Base-by-base conservation (phyloP, 2,797 vertebrate genomes). In the Sylvia borin region DNA sequence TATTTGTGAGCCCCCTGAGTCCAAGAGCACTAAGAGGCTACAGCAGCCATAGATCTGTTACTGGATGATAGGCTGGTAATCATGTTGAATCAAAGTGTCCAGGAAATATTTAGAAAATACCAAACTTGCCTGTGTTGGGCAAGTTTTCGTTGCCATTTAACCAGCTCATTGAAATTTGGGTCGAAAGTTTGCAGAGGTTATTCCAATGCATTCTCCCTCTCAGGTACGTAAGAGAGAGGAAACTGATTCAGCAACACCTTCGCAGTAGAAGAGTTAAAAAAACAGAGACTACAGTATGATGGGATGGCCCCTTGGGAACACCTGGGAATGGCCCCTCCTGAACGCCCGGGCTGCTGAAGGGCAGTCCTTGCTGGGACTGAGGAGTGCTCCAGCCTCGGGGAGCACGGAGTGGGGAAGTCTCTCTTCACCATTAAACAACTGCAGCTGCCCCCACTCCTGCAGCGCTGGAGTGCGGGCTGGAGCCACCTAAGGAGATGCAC, bases 221-320 rank as follows among this genome's bases (percentile, higher is more conserved):
- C 87, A 99, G 99, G 95, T 99, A 98, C 85, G n/a, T 80, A 3
- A 95, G 96, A 15, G 98, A 98, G 92, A 98, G 98, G 79, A 92
- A 34, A 11, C n/a, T 98, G 66, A 96, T 99, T 27, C 45, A 60
- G n/a, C 97, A 97, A 18, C 97, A 96, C 61, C 96, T 99, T 79
- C 96, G 3, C 47, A 95, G 78, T 65, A 98, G 98, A 91, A 71
- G 68, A 16, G 58, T 71, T 4, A 93, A 95, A 86, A 98, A 97
- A 93, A 98, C 98, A 18, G 99, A 99, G 96, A 99, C 99, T 4
- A 98, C 97, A 0, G 98, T 99, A 16, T 99, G 97, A 97, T 12
- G 55, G 14, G 29, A 14, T 0, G 27, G 34, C 24, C 15, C 13
- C 1, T 18, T 19, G 32, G 4, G 34, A 64, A 11, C 16, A 10